Base-by-base conservation (phyloP, 1,140 invertebrate genomes). In the Listronotus bonariensis region DNA sequence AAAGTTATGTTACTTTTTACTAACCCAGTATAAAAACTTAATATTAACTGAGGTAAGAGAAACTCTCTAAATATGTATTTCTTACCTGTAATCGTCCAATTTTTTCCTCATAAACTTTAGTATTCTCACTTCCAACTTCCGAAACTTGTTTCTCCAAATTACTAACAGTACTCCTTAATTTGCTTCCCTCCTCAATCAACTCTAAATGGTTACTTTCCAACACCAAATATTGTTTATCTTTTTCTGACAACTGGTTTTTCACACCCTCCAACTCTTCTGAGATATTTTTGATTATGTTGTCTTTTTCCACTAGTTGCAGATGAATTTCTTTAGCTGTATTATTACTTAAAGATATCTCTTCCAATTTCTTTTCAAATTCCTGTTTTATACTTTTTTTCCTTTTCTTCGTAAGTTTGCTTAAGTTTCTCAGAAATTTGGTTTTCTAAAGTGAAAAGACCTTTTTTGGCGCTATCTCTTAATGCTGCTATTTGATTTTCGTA, bases 71-170 rank as follows among this genome's bases (percentile, higher is more conserved):
- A n/a, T n/a, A n/a, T n/a, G n/a, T n/a, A n/a, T n/a, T 56, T 17
- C 56, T 56, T 14, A 56, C 54, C 17, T 58, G 42, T 38, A 58
- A 55, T 1, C 54, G 36, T 26, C 9, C 66, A 41, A 81, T 66
- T 65, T 81, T 81, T 75, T 82, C 79, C 62, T 81, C 80, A 76
- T 81, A 77, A 15, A 77, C 70, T 68, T 79, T 69, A 78, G 81
- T 42, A 74, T 74, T 64, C 80, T 70, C 38, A 63, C 66, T 41
- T 32, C 17, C 41, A 53, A 80, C 71, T 6, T 74, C 71, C 34
- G 67, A 69, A 18, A 81, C 78, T 62, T 82, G 77, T 40, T 74
- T 72, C 69, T 73, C 79, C 69, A 70, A 58, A 45, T 58, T 54
- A 15, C 51, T 56, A 5, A 70, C 51, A 6, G 68, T 63, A 9